Percentiles rank a stretch among this genome's conserved stretches.
These are phyloP conservation scores for Ophiodon elongatus DNA, from an alignment of 2,113 vertebrate genomes.

Conservation along the genomic window DNA sequence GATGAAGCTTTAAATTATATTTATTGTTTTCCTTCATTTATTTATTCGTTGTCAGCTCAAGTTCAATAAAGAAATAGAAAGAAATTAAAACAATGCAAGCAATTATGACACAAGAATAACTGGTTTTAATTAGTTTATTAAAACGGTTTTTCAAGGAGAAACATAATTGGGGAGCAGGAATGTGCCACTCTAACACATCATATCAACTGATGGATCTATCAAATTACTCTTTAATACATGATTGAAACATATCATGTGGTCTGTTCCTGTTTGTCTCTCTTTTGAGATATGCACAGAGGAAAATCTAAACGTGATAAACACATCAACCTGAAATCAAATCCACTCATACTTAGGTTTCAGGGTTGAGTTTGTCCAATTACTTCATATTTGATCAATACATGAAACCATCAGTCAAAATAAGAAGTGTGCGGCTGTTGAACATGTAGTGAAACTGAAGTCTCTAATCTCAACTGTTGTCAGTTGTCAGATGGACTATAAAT, in stretches of 20 bases:
- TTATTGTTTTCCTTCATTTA: background rate
- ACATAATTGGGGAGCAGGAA: background rate
- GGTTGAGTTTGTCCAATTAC: background rate
- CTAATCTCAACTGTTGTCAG: constrained; percentile 46
- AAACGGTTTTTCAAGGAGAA: background rate
- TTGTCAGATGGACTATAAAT: constrained; percentile 42
- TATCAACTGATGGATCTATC: no score
- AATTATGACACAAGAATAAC: background rate
- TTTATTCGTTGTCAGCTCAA: background rate
- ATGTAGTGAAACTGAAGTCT: constrained; percentile 39
- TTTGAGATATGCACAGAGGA: background rate
- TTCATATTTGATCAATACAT: constrained; percentile 25
- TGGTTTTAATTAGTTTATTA: background rate
- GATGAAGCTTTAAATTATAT: background rate
- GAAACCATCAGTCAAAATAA: constrained; percentile 26
- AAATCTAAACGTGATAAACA: no score
- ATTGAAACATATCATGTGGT: background rate
- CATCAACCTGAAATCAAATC: constrained; percentile 29
- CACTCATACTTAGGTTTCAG: background rate
- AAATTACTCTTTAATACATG: background rate
- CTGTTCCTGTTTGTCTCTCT: background rate
- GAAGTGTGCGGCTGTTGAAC: constrained; percentile 24
- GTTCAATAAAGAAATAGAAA: background rate
- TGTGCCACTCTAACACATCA: no score
- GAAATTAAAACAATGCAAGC: background rate